phyloP scores from a whole-genome alignment of 1,140 invertebrate genomes.

The Telenomus remus region DNA sequence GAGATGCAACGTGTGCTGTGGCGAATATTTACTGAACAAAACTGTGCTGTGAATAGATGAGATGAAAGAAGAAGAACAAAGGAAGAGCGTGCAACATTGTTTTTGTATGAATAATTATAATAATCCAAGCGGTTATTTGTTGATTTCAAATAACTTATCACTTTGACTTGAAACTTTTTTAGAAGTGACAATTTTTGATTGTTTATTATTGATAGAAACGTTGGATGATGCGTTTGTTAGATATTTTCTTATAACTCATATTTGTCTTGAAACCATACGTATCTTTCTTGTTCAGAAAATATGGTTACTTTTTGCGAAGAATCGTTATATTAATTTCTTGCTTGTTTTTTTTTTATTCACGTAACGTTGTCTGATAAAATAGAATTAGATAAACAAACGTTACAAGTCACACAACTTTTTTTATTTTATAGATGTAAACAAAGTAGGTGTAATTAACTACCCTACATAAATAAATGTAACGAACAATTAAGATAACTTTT shows the following conservation, averaged over 20 bases:
- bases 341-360: too few species aligned
- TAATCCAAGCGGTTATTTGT: conserved; percentile 14
- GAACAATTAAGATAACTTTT: too few species aligned
- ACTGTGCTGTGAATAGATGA: conserved; percentile 68
- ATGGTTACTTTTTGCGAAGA: too few species aligned
- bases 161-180: conserved; percentile 11
- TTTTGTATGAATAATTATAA: too few species aligned
- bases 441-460: too few species aligned
- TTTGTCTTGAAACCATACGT: conserved; percentile 18
- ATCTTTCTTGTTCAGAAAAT: too few species aligned
- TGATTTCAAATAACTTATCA: conserved; percentile 5
- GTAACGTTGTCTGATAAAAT: too few species aligned
- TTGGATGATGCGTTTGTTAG: conserved; percentile 21
- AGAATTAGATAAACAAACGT: too few species aligned
- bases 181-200: conserved; percentile 2
- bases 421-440: too few species aligned
- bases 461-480: too few species aligned
- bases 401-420: too few species aligned
- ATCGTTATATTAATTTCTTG: too few species aligned
- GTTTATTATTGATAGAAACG: background rate
- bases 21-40: conserved; percentile 58
- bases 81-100: conserved; percentile 18
- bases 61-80: conserved; percentile 34
- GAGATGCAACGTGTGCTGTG: conserved; percentile 45
- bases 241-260: conserved; percentile 39